These are phyloP conservation scores for Omphaloscelis lunosa DNA, from an alignment of 2,888 invertebrate species.

Conservation along the genomic window DNA sequence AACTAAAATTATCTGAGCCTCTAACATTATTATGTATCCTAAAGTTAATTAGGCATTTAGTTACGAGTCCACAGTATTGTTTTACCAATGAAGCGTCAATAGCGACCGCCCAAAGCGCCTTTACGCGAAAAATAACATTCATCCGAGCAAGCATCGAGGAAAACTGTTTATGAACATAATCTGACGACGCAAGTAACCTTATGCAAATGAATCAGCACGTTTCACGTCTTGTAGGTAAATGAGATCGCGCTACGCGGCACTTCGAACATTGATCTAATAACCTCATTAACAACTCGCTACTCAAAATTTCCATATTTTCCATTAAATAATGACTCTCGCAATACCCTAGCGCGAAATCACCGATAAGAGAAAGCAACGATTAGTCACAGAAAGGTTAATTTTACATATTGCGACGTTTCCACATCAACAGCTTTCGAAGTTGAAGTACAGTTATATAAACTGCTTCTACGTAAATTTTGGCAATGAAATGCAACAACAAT, in stretches of 20 bases:
- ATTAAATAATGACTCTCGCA: slow-evolving; percentile 72
- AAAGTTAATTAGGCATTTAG: neutral
- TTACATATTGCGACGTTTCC: slow-evolving; percentile 82
- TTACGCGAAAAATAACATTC: slow-evolving; percentile 62
- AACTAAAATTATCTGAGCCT: neutral
- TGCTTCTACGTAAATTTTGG: slow-evolving; percentile 69
- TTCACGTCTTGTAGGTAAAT: slow-evolving; percentile 83
- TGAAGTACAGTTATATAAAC: slow-evolving; percentile 84
- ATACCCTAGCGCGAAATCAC: slow-evolving; percentile 78
- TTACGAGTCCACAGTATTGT: slow-evolving; percentile 7
- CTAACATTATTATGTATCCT: neutral
- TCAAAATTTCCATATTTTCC: slow-evolving; percentile 72
- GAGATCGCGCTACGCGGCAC: slow-evolving; percentile 89
- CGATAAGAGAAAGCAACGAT: slow-evolving; percentile 89
- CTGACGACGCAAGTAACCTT: slow-evolving; percentile 75
- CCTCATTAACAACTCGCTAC: slow-evolving; percentile 81
- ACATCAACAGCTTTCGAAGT: slow-evolving; percentile 75
- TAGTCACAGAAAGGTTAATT: slow-evolving; percentile 88
- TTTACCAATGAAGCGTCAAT: slow-evolving; percentile 32
- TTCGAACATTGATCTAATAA: slow-evolving; percentile 87
- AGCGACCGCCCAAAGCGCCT: slow-evolving; percentile 44
- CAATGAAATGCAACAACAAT: slow-evolving; percentile 51
- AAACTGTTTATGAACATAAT: slow-evolving; percentile 61
- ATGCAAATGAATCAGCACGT: slow-evolving; percentile 90
- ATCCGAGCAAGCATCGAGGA: slow-evolving; percentile 38